Evolutionary conservation across 2,797 vertebrate species (phyloP), one percentile per base, ranked within the genome.

Genomic region (Anabacerthia variegaticeps): DNA sequence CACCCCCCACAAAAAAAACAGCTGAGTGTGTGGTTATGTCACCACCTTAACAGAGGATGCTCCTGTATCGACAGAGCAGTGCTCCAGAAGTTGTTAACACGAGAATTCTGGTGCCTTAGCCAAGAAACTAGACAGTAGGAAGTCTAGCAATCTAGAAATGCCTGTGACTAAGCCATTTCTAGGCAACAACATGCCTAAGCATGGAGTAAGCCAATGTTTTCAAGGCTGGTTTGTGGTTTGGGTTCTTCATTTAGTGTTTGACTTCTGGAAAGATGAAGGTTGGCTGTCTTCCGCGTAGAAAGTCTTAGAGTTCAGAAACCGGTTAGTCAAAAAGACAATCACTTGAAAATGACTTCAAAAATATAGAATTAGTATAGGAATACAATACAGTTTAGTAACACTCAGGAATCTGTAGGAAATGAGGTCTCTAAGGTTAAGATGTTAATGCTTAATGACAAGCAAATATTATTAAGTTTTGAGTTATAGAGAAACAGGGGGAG

Each of bases 401-500:
- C 63, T 91, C 46, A n/a, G 65, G 65, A 74, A 56, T 41, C 48
- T 77, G n/a, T 12, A 65, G 55, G 21, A 24, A 80, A 77, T n/a
- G 54, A 87, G 54, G 49, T 73, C 78, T 32, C 65, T 74, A 30
- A 73, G 59, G 81, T 87, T 83, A 74, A 82, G 48, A 10, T 39
- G 84, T 92, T 91, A 95, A 96, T 92, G 59, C 92, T 94, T 93
- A 93, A 88, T 93, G 89, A 91, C 82, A 89, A 95, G 49, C 23
- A 96, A 96, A 92, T 95, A 94, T 63, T 89, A 91, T 27, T 61
- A 91, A 67, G 65, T 85, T 92, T 87, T 89, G 84, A 65, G 65
- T 89, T 96, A 27, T 9, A 85, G 56, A 39, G 84, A 94, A 81
- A 67, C 8, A 17, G 4, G 12, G 49, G 21, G 26, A 87, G 65